A percentile compares a stretch with the other conserved stretches of the same genome.
These are phyloP conservation scores for Parambassis ranga DNA, from an alignment of 2,797 vertebrate species.

Conservation along the genomic window DNA sequence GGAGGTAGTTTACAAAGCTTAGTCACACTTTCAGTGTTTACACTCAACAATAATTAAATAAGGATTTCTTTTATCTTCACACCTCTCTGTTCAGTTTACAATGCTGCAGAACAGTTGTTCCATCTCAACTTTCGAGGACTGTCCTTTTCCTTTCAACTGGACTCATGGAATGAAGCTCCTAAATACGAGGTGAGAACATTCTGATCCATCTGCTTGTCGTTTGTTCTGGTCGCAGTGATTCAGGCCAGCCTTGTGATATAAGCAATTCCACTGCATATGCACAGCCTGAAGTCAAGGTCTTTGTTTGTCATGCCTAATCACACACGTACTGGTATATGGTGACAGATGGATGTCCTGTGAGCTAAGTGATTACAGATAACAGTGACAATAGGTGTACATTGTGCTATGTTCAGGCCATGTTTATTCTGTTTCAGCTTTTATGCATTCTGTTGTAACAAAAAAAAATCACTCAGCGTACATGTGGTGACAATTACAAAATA, in stretches of 20 bases:
- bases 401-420: background rate
- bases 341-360: background rate
- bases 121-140: conserved; percentile 98
- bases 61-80: rapidly evolving
- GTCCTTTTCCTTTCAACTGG: conserved; percentile 98
- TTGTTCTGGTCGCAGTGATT: background rate
- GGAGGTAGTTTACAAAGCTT: conserved; percentile 84
- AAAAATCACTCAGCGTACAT: too few species aligned
- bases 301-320: background rate
- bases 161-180: conserved; percentile 97
- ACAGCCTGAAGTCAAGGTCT: background rate
- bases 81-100: conserved; percentile 85
- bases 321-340: background rate
- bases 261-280: background rate
- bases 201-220: background rate
- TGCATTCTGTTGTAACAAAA: too few species aligned
- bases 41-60: background rate
- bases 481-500: too few species aligned
- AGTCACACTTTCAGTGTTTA: background rate
- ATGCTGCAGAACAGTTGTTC: conserved; percentile 97
- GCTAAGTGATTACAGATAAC: background rate
- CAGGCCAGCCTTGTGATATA: background rate
- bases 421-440: too few species aligned
- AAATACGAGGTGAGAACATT: conserved; percentile 92
- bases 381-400: background rate